These are phyloP conservation scores for Tympanuchus pallidicinctus DNA, from an alignment of 2,113 vertebrate species.

Conservation along the genomic window DNA sequence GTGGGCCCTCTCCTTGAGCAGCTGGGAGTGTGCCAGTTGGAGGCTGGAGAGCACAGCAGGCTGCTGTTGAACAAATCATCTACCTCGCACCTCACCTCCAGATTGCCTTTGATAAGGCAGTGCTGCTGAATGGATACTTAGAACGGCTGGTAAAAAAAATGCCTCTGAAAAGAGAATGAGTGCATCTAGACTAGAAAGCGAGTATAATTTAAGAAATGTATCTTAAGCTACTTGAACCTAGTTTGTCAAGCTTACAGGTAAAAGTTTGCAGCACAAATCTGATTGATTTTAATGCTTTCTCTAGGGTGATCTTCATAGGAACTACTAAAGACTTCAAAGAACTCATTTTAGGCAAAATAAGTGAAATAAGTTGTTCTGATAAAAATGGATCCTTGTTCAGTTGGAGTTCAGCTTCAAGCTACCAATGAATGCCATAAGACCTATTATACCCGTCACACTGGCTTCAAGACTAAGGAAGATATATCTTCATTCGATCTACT, in stretches of 20 bases:
- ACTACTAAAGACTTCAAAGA: slow-evolving; percentile 34
- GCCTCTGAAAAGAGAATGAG: neutral
- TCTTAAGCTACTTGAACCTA: neutral
- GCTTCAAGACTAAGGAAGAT: slow-evolving; percentile 80
- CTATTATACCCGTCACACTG: slow-evolving; percentile 78
- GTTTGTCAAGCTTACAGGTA: neutral
- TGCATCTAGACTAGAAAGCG: neutral
- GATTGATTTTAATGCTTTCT: slow-evolving; percentile 67
- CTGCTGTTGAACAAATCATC: neutral
- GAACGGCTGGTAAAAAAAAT: neutral
- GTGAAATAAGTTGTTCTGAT: slow-evolving; percentile 2
- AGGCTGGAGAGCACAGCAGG: neutral
- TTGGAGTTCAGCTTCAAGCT: slow-evolving; percentile 80
- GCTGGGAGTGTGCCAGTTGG: neutral
- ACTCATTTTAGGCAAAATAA: slow-evolving; percentile 8
- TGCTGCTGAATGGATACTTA: neutral
- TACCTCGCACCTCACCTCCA: neutral
- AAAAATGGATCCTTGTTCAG: slow-evolving; percentile 81
- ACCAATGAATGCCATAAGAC: slow-evolving; percentile 81
- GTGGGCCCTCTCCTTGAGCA: neutral
- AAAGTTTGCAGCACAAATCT: slow-evolving; percentile 49
- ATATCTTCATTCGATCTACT: slow-evolving; percentile 78
- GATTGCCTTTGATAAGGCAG: neutral
- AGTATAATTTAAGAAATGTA: neutral
- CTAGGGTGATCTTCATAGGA: slow-evolving; percentile 53